Evolutionary conservation across 1,140 invertebrate species (phyloP).

Genomic region (Drosophila virilis): DNA sequence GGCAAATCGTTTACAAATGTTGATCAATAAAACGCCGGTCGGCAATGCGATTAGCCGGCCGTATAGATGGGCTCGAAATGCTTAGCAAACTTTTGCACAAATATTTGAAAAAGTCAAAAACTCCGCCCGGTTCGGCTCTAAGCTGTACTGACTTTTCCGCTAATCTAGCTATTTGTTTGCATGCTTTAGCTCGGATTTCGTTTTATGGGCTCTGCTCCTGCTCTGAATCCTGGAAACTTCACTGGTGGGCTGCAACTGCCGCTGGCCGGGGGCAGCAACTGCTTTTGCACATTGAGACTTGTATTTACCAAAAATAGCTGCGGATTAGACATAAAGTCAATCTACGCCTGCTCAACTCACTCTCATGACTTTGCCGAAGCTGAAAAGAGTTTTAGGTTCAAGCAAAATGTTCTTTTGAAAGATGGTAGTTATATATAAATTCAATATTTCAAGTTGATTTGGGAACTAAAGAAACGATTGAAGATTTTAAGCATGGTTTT

Average conservation of each 20-base stretch:
- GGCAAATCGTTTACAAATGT: slow-evolving; percentile 76
- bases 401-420: too few species aligned
- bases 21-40: slow-evolving; percentile 73
- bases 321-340: slow-evolving; percentile 73
- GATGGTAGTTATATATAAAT: too few species aligned
- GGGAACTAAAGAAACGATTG: too few species aligned
- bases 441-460: too few species aligned
- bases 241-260: background rate
- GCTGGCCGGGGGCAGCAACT: slow-evolving; percentile 31
- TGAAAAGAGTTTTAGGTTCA: background rate
- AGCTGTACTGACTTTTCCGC: slow-evolving; percentile 58
- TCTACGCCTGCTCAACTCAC: slow-evolving; percentile 21
- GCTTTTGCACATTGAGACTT: slow-evolving; percentile 26
- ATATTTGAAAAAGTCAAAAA: slow-evolving; percentile 78
- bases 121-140: slow-evolving; percentile 27
- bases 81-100: slow-evolving; percentile 64
- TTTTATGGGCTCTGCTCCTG: slow-evolving; percentile 52
- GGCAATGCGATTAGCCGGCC: slow-evolving; percentile 71
- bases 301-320: slow-evolving; percentile 68
- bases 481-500: too few species aligned
- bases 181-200: slow-evolving; percentile 77
- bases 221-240: background rate
- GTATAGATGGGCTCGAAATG: slow-evolving; percentile 23
- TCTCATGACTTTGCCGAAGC: background rate
- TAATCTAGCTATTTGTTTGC: slow-evolving; percentile 79